Evolutionary conservation across 2,113 vertebrate genomes (phyloP), one percentile per base, ranked within the genome.

Genomic region (Elaphurus davidianus): DNA sequence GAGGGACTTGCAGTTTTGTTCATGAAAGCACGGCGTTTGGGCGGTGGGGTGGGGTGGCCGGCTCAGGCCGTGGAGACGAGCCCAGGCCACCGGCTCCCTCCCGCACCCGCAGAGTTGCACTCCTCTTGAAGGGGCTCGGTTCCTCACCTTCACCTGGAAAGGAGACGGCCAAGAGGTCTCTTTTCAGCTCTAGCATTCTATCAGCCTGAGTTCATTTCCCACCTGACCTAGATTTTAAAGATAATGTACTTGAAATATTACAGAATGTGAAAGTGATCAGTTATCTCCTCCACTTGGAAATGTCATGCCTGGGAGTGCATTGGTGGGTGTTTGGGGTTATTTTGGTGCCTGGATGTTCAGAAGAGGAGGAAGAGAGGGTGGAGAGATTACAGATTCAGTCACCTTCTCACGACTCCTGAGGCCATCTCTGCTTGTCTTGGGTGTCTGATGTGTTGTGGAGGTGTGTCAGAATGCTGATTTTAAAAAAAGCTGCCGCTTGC

Each of bases 151-250:
- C 62, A 59, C 59, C 36, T 19, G 59, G 60, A 91, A 97, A 91
- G 89, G 28, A 19, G 50, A 55, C 19, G 25, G 57, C 74, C 96
- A 91, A 33, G 17, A 97, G 98, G 96, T 94, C 98, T 91, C 74
- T 50, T 78, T 25, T 91, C 55, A 91, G 45, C 27, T 83, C 60
- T 83, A 54, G 79, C 90, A 62, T 86, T 86, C 78, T 71, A 5
- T 84, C 87, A 98, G 81, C 94, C 95, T 45, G 64, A 97, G 96
- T 98, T 97, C 96, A 97, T 52, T 86, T 94, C 94, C 96, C 86
- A 71, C 50, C 84, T 98, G 98, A 98, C 98, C 97, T 97, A 98
- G 97, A 98, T 98, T 98, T 98, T 60, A 96, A 97, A 95, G 95
- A 89, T 97, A 93, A 86, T 91, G 83, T 50, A 85, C 93, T 98